Percentiles rank a stretch among this genome's conserved stretches.
These are phyloP conservation scores for Odontocerum albicorne DNA, from an alignment of 2,888 invertebrate genomes.

Conservation along the genomic window DNA sequence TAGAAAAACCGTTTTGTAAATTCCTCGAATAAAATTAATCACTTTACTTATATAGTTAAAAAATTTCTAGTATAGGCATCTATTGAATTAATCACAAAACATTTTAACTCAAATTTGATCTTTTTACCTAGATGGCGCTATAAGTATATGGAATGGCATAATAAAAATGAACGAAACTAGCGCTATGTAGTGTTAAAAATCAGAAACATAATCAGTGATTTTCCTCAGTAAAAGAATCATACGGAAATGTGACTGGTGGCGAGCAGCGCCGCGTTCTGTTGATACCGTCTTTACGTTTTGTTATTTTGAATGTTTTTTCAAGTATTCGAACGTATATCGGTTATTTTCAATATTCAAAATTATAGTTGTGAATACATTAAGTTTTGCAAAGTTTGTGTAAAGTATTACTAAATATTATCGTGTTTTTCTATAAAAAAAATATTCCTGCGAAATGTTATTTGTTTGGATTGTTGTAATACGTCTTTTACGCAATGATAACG, in stretches of 20 bases:
- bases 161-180: constrained; percentile 8
- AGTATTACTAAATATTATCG: constrained; percentile 16
- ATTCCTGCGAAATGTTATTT: constrained; percentile 21
- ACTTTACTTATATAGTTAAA: too few relatives aligned
- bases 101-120: too few relatives aligned
- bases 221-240: constrained; percentile 8
- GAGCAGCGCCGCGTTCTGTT: constrained; percentile 24
- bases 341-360: constrained; percentile 13
- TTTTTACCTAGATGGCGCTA: too few relatives aligned
- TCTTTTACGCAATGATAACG: constrained; percentile 25
- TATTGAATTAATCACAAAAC: too few relatives aligned
- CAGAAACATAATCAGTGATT: constrained; percentile 11
- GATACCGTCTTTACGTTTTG: constrained; percentile 22
- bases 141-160: too few relatives aligned
- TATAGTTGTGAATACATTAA: constrained; percentile 20
- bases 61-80: too few relatives aligned
- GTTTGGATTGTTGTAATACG: constrained; percentile 24
- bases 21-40: too few relatives aligned
- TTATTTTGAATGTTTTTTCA: constrained; percentile 28
- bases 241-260: constrained; percentile 30
- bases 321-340: constrained; percentile 18
- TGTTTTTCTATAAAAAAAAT: constrained; percentile 21
- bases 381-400: constrained; percentile 26
- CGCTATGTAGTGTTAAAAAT: constrained; percentile 14
- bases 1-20: too few relatives aligned